Conservation (phyloP, 1,140 invertebrate species). For the Aphidius ervi region DNA sequence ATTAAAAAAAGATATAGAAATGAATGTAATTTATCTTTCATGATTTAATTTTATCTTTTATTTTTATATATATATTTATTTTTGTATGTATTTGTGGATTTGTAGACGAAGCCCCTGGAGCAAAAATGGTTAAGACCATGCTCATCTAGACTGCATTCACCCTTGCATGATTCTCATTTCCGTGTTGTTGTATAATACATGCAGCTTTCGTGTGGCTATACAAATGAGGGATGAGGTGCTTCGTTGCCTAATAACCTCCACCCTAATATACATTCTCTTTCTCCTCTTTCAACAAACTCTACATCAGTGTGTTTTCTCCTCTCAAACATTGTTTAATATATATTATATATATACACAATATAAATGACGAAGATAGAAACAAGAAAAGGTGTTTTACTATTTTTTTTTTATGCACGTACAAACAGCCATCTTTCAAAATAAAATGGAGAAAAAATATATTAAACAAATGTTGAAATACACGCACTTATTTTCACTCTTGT, state of each 20-base stretch:
- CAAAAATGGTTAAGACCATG: neutral
- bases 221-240: constrained; percentile 52
- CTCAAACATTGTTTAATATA: neutral
- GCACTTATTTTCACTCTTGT: neutral
- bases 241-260: constrained; percentile 51
- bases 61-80: constrained; percentile 7
- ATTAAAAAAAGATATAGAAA: constrained; percentile 8
- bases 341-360: too few relatives aligned
- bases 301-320: constrained; percentile 1
- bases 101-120: neutral
- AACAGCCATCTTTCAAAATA: neutral
- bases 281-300: constrained; percentile 24
- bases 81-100: too few relatives aligned
- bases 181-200: constrained; percentile 55
- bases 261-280: constrained; percentile 33
- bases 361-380: neutral
- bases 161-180: constrained; percentile 45
- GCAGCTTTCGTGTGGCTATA: constrained; percentile 46
- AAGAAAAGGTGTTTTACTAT: neutral
- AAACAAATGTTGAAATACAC: constrained; percentile 40
- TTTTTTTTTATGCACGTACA: too few relatives aligned
- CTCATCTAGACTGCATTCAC: constrained; percentile 30
- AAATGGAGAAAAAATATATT: constrained; percentile 34
- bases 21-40: constrained; percentile 7
- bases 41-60: constrained; percentile 9